Percentiles rank a stretch among this genome's conserved stretches.
phyloP scores from a whole-genome alignment of 35 echinoderm and acorn worm species.

The Apostichopus japonicus region DNA sequence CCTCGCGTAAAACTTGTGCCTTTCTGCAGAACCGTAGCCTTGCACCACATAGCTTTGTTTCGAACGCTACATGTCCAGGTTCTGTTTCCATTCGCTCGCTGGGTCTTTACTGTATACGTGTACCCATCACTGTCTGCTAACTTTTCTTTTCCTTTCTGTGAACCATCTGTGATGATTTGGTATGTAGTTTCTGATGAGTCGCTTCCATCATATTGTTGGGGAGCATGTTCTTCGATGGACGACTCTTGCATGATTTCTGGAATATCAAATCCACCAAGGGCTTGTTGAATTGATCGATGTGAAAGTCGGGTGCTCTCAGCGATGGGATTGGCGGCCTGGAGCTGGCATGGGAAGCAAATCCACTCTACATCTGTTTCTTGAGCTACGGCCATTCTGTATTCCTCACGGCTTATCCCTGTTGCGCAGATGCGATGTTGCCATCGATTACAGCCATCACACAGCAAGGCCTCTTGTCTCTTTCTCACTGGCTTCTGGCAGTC shows the following conservation, averaged over 20 bases:
- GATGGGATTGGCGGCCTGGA: neutral
- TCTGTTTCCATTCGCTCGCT: constrained; percentile 30
- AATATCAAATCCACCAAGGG: neutral
- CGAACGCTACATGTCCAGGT: constrained; percentile 49
- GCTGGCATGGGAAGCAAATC: constrained; percentile 8
- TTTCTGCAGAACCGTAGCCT: constrained; percentile 53
- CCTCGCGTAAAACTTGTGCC: neutral
- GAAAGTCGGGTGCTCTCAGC: neutral
- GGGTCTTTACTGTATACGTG: constrained; percentile 24
- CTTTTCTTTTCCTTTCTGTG: constrained; percentile 26
- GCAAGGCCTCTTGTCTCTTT: no score
- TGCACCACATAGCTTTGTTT: constrained; percentile 42
- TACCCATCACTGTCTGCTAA: constrained; percentile 22
- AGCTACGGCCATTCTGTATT: neutral
- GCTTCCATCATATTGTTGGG: neutral
- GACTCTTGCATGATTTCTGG: neutral
- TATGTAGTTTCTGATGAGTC: neutral
- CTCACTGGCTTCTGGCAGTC: no score
- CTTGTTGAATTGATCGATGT: neutral
- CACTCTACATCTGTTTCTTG: neutral
- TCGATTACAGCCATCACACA: no score
- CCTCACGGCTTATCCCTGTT: neutral
- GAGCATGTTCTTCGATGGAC: neutral
- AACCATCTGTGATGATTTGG: neutral
- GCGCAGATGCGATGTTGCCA: no score